Percentiles rank a stretch among this genome's conserved stretches.
Evolutionary conservation across 2,797 vertebrate genomes (phyloP).

Genomic region (Clamator glandarius): DNA sequence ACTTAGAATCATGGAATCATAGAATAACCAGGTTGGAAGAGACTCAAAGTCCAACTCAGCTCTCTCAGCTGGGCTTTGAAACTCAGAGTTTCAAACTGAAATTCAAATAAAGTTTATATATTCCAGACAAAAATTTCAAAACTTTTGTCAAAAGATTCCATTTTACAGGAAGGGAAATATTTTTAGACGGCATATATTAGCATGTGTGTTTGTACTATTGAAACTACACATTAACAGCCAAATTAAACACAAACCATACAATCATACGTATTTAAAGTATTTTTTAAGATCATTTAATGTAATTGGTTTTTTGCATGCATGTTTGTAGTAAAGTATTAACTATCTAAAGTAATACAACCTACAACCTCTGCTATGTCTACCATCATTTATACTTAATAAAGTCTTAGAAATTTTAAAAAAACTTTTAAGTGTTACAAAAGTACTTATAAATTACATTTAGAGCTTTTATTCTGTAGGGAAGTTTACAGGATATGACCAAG

Average conservation of each 20-base stretch:
- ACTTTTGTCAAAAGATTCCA: neutral
- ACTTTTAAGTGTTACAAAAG: slow-evolving; percentile 30
- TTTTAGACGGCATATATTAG: neutral
- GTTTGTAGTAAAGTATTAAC: neutral
- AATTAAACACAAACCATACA: neutral
- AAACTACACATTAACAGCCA: neutral
- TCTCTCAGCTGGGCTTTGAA: too few species aligned
- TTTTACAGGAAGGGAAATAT: neutral
- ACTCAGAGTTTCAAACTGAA: neutral
- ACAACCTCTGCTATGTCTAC: neutral
- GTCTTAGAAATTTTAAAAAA: slow-evolving; percentile 21
- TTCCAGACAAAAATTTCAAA: neutral
- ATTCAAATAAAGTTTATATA: neutral
- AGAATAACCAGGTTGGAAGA: too few species aligned
- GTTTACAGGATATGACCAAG: slow-evolving; percentile 63
- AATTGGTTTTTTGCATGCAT: neutral
- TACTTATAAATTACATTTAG: slow-evolving; percentile 69
- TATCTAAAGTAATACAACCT: neutral
- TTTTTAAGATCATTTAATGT: neutral
- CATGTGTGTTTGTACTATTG: neutral
- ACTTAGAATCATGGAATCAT: too few species aligned
- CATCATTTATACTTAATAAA: neutral
- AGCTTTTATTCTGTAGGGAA: slow-evolving; percentile 30
- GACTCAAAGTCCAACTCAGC: too few species aligned
- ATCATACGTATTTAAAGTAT: neutral